These are phyloP conservation scores for Perca schrenkii DNA, from an alignment of 2,113 vertebrate genomes.

Conservation along the genomic window DNA sequence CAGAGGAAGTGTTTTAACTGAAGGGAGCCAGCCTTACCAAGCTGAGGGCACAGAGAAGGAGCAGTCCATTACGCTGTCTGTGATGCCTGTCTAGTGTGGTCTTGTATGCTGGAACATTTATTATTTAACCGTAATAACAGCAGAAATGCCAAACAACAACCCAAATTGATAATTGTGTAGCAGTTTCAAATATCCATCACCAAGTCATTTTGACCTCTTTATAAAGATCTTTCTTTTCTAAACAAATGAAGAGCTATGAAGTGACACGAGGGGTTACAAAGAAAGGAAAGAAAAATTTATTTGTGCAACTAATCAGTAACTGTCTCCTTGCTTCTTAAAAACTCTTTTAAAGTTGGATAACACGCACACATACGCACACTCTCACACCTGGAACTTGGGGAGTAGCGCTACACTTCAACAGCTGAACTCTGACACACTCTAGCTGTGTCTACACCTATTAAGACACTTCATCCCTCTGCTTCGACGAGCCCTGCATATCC, in stretches of 20 bases:
- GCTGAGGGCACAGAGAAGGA: conserved; percentile 59
- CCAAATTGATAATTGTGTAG: neutral
- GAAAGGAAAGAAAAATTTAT: conserved; percentile 23
- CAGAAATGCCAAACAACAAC: conserved; percentile 23
- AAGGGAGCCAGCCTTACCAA: conserved; percentile 67
- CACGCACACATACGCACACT: conserved; percentile 1
- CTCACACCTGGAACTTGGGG: conserved; percentile 67
- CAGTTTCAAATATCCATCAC: conserved; percentile 14
- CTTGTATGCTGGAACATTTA: conserved; percentile 39
- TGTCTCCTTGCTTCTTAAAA: conserved; percentile 36
- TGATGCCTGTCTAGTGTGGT: conserved; percentile 43
- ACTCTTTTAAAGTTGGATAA: conserved; percentile 34
- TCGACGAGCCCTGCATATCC: conserved; percentile 7
- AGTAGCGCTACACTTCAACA: conserved; percentile 55
- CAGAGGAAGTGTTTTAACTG: conserved; percentile 79
- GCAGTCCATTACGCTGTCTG: conserved; percentile 66
- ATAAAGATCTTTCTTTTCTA: conserved; percentile 1
- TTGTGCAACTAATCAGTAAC: conserved; percentile 46
- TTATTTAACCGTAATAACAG: conserved; percentile 57
- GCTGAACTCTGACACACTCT: conserved; percentile 58
- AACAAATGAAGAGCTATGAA: conserved; percentile 25
- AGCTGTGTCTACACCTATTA: conserved; percentile 62
- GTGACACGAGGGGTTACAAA: conserved; percentile 24
- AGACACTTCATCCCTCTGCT: conserved; percentile 66
- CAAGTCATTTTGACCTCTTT: neutral